Evolutionary conservation across 2,113 vertebrate species (phyloP), one percentile per base, ranked within the genome.

Genomic region (Archilochus colubris): DNA sequence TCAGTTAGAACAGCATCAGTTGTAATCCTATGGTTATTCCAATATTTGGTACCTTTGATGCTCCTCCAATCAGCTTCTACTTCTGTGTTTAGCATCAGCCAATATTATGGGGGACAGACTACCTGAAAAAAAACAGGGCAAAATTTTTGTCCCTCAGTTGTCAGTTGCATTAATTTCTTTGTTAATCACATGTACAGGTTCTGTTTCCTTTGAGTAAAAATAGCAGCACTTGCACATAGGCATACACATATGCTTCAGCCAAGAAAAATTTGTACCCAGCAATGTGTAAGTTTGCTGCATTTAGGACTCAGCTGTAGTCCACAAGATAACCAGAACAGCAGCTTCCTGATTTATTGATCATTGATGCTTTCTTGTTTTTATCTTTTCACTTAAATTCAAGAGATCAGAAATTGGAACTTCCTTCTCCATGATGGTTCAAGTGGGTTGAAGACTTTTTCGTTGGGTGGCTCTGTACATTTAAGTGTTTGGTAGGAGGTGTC

Each of bases 261-360:
- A 40, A 53, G 72, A 75, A 50, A 43, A 8, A 24, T 48, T 3
- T 70, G 40, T 40, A 40, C 10, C 40, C 40, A 40, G 40, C 12
- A 1, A 25, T 3, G 3, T 23, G 4, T 10, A 43, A 62, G 31
- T 55, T 84, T 82, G 10, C 25, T 55, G 57, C 57, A 87, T 12
- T 48, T 69, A 46, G 44, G 31, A 31, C 20, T 33, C 48, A 36
- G 3, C 46, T 82, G 14, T 23, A 78, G 28, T 36, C 6, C 30
- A 43, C 25, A 16, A 1, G 3, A 58, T 33, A 74, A 67, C 20
- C 15, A 68, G 28, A 78, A 66, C 4, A 63, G 46, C 31, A 84
- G 14, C 13, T 64, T n/a, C 38, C 8, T 25, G 14, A 9, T 51
- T 85, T 85, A 44, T 14, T 0, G 0, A 19, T n/a, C 33, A 23